Evolutionary conservation across 2,113 vertebrate genomes (phyloP).

Genomic region (Emberiza fucata): DNA sequence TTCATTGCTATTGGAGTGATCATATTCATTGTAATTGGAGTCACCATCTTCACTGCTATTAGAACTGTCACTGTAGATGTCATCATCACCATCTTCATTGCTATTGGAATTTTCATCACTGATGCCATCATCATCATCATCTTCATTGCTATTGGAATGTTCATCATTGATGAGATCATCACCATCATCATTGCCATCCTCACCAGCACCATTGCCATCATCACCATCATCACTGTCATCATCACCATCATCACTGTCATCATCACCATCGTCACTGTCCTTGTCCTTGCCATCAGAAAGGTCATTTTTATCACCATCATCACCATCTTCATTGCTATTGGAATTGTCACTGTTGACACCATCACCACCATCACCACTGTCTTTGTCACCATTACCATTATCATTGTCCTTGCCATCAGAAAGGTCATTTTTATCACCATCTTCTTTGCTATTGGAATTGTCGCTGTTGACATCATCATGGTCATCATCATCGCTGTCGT

Average conservation of each 20-base stretch:
- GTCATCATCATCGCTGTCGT: accelerated
- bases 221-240: neutral
- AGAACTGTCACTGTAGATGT: neutral
- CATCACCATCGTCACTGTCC: neutral
- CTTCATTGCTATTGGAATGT: neutral
- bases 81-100: neutral
- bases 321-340: no score
- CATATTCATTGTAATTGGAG: neutral
- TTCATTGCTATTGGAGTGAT: neutral
- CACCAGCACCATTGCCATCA: no score
- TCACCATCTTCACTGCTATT: neutral
- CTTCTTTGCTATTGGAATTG: neutral
- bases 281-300: neutral
- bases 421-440: neutral
- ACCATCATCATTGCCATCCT: neutral
- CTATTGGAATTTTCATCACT: neutral
- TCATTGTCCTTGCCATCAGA: neutral
- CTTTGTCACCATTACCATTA: neutral
- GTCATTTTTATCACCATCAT: neutral
- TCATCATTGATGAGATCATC: neutral
- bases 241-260: no score
- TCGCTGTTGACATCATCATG: neutral
- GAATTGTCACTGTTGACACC: neutral
- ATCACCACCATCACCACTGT: no score
- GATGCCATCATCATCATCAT: neutral